These are phyloP conservation scores for Drosophila yooni DNA, from an alignment of 2,888 invertebrate species.

Conservation along the genomic window DNA sequence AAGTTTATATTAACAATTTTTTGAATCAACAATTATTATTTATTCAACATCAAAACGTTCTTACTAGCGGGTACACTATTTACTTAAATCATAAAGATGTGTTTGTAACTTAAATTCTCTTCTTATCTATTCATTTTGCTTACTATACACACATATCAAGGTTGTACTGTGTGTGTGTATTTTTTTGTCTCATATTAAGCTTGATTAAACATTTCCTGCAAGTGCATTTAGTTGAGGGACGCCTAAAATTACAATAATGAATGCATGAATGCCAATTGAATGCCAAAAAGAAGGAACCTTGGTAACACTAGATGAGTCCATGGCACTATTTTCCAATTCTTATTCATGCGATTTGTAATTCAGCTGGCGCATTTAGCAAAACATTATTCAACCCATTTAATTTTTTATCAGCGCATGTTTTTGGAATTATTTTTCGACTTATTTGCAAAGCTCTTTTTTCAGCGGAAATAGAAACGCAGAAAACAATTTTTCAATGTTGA, in stretches of 20 bases:
- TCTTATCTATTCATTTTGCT: slow-evolving; percentile 1
- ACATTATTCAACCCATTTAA: background rate
- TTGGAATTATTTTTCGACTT: slow-evolving; percentile 13
- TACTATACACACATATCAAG: background rate
- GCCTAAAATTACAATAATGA: slow-evolving; percentile 30
- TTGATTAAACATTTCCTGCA: slow-evolving; percentile 66
- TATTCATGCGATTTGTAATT: slow-evolving; percentile 7
- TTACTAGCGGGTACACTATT: background rate
- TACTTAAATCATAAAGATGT: background rate
- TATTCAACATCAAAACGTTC: background rate
- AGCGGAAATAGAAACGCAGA: background rate
- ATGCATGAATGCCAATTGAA: slow-evolving; percentile 30
- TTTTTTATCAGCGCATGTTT: slow-evolving; percentile 22
- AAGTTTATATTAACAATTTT: background rate
- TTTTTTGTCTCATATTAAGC: slow-evolving; percentile 15
- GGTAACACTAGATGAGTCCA: slow-evolving; percentile 24
- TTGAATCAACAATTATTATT: background rate
- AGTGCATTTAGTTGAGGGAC: slow-evolving; percentile 10
- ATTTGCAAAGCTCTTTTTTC: slow-evolving; percentile 21
- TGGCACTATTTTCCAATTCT: background rate
- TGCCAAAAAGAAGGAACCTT: slow-evolving; percentile 32
- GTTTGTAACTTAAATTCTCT: background rate
- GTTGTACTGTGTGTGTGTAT: slow-evolving; percentile 14
- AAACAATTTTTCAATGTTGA: slow-evolving; percentile 20
- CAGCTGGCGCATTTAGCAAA: background rate